Percentiles rank a stretch among this genome's conserved stretches.
Evolutionary conservation across 2,888 invertebrate genomes (phyloP).

Genomic region (Brachynemurus nebulosus): DNA sequence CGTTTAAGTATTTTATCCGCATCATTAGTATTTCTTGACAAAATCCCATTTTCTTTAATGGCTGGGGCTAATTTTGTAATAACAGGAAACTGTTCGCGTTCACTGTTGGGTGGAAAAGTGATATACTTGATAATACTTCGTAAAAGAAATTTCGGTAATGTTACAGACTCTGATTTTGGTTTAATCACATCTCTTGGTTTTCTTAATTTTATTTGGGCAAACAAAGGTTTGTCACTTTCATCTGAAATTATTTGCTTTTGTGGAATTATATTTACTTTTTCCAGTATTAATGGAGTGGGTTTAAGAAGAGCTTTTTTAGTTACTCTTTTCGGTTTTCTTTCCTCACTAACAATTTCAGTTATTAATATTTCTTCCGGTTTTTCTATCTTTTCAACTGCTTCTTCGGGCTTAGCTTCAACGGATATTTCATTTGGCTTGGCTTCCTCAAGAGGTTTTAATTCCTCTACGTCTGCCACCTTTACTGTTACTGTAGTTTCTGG

Average conservation of each 20-base stretch:
- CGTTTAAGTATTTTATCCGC: conserved; percentile 29
- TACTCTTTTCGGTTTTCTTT: conserved; percentile 21
- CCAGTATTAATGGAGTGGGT: too few species aligned
- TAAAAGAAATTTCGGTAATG: conserved; percentile 50
- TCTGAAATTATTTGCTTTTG: conserved; percentile 14
- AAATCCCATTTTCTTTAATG: conserved; percentile 29
- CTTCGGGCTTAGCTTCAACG: conserved; percentile 11
- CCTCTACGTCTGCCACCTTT: conserved; percentile 8
- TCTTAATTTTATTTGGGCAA: conserved; percentile 51
- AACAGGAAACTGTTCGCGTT: conserved; percentile 25
- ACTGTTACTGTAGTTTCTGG: conserved; percentile 21
- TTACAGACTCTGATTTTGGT: conserved; percentile 23
- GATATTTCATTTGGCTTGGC: conserved; percentile 15
- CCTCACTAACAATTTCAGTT: conserved; percentile 18
- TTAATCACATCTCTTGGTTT: conserved; percentile 26
- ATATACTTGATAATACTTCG: conserved; percentile 53
- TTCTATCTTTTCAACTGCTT: conserved; percentile 21
- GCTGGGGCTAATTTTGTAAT: conserved; percentile 28
- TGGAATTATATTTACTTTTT: too few species aligned
- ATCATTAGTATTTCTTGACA: conserved; percentile 36
- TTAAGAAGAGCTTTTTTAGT: too few species aligned
- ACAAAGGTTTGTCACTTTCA: conserved; percentile 47
- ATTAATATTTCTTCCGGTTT: conserved; percentile 31
- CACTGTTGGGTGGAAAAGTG: conserved; percentile 29
- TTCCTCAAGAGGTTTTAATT: conserved; percentile 19